phyloP scores from a whole-genome alignment of 2,797 vertebrate genomes.

The Alcedo quadribrachys region DNA sequence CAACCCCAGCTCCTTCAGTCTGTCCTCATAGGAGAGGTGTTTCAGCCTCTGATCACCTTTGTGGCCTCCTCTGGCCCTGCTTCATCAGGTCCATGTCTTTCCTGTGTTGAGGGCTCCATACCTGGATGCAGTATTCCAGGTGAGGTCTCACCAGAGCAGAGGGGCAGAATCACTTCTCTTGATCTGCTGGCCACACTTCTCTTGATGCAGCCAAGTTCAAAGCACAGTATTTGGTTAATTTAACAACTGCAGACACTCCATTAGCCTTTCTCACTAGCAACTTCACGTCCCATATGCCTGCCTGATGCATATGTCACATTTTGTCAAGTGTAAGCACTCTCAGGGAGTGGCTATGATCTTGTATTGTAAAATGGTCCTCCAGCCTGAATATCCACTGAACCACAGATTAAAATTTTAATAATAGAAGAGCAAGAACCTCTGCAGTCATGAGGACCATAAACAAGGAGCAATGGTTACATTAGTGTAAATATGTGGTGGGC shows the following conservation, averaged over 20 bases:
- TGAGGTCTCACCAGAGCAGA: too few relatives aligned
- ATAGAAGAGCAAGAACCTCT: constrained; percentile 1
- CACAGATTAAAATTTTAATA: constrained; percentile 21
- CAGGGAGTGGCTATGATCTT: constrained; percentile 22
- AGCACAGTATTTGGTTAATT: constrained; percentile 55
- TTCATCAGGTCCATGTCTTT: too few relatives aligned
- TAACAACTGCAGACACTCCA: constrained; percentile 59
- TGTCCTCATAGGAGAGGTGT: too few relatives aligned
- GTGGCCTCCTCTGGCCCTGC: too few relatives aligned
- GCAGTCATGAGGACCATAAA: not conserved
- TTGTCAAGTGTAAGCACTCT: constrained; percentile 13
- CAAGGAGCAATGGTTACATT: not conserved
- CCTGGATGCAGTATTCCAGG: too few relatives aligned
- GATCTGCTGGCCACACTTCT: too few relatives aligned
- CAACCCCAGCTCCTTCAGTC: too few relatives aligned
- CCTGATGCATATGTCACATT: constrained; percentile 54
- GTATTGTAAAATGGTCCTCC: not conserved
- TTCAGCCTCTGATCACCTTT: too few relatives aligned
- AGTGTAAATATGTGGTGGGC: not conserved
- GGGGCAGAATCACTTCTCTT: too few relatives aligned
- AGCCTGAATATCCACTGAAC: constrained; percentile 47
- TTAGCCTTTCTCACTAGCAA: constrained; percentile 48
- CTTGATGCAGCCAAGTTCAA: not conserved
- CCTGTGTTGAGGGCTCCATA: too few relatives aligned
- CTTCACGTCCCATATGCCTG: constrained; percentile 44